These are phyloP conservation scores for Drosophila pseudotakahashii DNA, from an alignment of 2,888 invertebrate species.

Conservation along the genomic window DNA sequence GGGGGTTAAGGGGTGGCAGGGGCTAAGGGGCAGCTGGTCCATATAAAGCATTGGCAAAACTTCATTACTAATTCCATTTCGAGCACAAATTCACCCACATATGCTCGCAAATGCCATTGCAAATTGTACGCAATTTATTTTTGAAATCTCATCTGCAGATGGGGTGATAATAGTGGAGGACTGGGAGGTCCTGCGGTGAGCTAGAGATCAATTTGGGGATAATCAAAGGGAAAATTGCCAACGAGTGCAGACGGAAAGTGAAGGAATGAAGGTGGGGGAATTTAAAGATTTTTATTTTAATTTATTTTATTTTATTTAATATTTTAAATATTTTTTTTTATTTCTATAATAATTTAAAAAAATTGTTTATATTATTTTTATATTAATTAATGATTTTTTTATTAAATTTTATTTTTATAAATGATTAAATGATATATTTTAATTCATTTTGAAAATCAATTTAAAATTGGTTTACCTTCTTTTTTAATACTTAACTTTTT, in stretches of 20 bases:
- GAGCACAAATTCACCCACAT: constrained; percentile 34
- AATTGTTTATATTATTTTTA: too few species aligned
- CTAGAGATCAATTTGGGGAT: constrained; percentile 25
- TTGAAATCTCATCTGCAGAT: constrained; percentile 30
- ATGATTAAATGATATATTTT: not conserved
- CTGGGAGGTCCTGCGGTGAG: constrained; percentile 1
- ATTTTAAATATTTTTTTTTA: too few species aligned
- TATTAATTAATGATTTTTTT: too few species aligned
- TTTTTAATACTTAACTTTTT: not conserved
- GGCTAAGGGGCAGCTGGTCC: constrained; percentile 11
- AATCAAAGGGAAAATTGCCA: constrained; percentile 29
- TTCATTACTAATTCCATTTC: constrained; percentile 61
- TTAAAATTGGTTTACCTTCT: not conserved
- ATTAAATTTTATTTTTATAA: too few species aligned
- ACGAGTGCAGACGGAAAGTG: not conserved
- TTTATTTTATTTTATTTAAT: too few species aligned
- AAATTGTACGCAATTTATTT: constrained; percentile 39
- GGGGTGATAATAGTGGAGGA: not conserved
- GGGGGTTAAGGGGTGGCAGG: not conserved
- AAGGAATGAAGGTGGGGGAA: not conserved
- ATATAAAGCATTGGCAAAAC: constrained; percentile 41
- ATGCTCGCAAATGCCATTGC: constrained; percentile 12
- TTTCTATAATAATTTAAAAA: too few species aligned
- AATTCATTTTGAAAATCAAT: not conserved
- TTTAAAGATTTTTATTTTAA: not conserved